Percentiles rank a stretch among this genome's conserved stretches.
Evolutionary conservation across 1,140 invertebrate species (phyloP).

Genomic region (Atta cephalotes): DNA sequence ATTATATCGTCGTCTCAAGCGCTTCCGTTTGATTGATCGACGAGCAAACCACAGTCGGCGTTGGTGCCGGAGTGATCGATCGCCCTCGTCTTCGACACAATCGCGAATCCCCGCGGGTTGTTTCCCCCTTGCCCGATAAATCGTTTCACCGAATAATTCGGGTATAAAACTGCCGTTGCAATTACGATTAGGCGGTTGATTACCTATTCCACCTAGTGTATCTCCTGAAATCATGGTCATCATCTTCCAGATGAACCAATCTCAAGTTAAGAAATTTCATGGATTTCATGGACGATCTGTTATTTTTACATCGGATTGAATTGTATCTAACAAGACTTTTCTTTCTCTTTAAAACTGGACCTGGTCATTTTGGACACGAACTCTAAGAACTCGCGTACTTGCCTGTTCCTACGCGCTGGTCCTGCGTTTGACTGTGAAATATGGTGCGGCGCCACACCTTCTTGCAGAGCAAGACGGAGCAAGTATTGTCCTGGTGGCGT

Average conservation of each 20-base stretch:
- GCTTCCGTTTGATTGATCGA: constrained; percentile 62
- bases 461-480: constrained; percentile 65
- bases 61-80: constrained; percentile 55
- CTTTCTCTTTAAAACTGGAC: not conserved
- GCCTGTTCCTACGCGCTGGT: constrained; percentile 76
- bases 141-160: constrained; percentile 53
- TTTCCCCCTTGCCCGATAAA: constrained; percentile 52
- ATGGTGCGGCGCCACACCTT: constrained; percentile 82
- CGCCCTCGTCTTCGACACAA: constrained; percentile 59
- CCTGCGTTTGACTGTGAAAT: constrained; percentile 85
- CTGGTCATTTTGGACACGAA: constrained; percentile 26
- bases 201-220: not conserved
- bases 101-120: constrained; percentile 55
- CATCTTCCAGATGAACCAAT: not conserved
- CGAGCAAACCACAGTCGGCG: constrained; percentile 62
- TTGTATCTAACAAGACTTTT: not conserved
- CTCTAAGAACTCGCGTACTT: constrained; percentile 50
- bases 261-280: not conserved
- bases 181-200: constrained; percentile 47
- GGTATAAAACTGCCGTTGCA: constrained; percentile 49
- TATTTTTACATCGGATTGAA: not conserved
- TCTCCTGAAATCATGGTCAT: not conserved
- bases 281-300: too few relatives aligned
- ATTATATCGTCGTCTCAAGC: constrained; percentile 58
- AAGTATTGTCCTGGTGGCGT: constrained; percentile 72